phyloP scores from a whole-genome alignment of 2,888 invertebrate genomes.

The Scrobipalpa costella region DNA sequence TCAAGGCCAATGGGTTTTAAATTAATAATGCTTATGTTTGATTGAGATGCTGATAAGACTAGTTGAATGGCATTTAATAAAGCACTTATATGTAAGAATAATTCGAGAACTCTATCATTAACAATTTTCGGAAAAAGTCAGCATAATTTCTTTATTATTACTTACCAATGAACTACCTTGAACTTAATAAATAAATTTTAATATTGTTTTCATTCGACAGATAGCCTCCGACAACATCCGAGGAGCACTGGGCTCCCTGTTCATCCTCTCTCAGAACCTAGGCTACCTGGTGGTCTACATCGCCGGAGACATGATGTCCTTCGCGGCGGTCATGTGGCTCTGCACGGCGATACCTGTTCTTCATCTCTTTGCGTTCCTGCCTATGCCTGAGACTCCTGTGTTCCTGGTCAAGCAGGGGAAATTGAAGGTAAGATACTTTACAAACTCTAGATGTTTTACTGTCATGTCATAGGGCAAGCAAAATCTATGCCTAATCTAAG shows the following conservation, averaged over 20 bases:
- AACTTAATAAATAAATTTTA: too few relatives aligned
- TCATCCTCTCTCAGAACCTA: conserved; percentile 73
- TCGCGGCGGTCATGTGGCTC: conserved; percentile 66
- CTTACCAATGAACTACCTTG: too few relatives aligned
- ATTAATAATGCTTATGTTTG: too few relatives aligned
- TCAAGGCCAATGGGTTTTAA: too few relatives aligned
- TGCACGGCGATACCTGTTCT: conserved; percentile 66
- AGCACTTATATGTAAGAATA: too few relatives aligned
- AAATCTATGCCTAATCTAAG: too few relatives aligned
- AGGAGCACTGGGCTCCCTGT: conserved; percentile 71
- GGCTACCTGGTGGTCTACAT: conserved; percentile 74
- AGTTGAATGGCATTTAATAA: too few relatives aligned
- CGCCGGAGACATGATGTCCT: conserved; percentile 66
- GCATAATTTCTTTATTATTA: too few relatives aligned
- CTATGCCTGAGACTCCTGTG: conserved; percentile 76
- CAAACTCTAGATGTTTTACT: neutral
- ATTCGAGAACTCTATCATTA: too few relatives aligned
- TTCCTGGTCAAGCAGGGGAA: conserved; percentile 73
- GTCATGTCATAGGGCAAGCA: neutral
- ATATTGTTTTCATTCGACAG: conserved; percentile 48
- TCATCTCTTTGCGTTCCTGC: conserved; percentile 62
- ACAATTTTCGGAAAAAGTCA: too few relatives aligned
- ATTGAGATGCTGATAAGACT: too few relatives aligned
- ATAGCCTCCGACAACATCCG: conserved; percentile 72
- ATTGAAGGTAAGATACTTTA: conserved; percentile 52